phyloP scores from a whole-genome alignment of 64 coral and sea anemone species.

The Orbicella faveolata region DNA sequence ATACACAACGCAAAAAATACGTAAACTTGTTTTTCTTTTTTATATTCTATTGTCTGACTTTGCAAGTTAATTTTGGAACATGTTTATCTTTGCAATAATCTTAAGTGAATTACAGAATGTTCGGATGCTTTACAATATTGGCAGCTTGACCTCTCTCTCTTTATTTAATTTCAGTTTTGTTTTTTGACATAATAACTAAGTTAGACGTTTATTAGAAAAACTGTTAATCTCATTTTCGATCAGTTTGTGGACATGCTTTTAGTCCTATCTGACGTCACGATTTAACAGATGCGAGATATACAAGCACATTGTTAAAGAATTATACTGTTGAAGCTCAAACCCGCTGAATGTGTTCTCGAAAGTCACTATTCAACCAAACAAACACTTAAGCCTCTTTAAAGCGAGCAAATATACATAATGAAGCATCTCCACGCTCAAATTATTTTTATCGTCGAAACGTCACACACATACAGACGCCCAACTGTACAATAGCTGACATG shows the following conservation, averaged over 20 bases:
- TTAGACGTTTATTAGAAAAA: not conserved
- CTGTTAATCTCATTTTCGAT: not conserved
- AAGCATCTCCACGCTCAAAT: slow-evolving; percentile 1
- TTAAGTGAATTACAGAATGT: slow-evolving; percentile 5
- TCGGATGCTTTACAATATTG: slow-evolving; percentile 23
- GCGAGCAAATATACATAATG: slow-evolving; percentile 15
- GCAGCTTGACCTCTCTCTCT: not conserved
- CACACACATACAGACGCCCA: not conserved
- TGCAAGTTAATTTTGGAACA: slow-evolving; percentile 5
- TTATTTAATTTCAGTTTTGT: not conserved
- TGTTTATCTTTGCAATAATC: slow-evolving; percentile 19
- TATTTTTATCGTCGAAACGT: slow-evolving; percentile 1
- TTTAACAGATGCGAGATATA: not conserved
- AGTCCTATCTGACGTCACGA: not conserved
- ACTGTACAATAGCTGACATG: not conserved
- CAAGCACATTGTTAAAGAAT: not conserved
- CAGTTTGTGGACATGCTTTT: not conserved
- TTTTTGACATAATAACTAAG: not conserved
- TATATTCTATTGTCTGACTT: slow-evolving; percentile 22
- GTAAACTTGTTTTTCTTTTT: not conserved
- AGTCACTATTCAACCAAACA: slow-evolving; percentile 37
- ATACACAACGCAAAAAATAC: not conserved
- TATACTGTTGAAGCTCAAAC: not conserved
- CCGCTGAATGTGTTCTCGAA: slow-evolving; percentile 9
- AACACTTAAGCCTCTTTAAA: slow-evolving; percentile 36